phyloP scores from a whole-genome alignment of 2,888 invertebrate genomes.

The Pyrgus malvae region DNA sequence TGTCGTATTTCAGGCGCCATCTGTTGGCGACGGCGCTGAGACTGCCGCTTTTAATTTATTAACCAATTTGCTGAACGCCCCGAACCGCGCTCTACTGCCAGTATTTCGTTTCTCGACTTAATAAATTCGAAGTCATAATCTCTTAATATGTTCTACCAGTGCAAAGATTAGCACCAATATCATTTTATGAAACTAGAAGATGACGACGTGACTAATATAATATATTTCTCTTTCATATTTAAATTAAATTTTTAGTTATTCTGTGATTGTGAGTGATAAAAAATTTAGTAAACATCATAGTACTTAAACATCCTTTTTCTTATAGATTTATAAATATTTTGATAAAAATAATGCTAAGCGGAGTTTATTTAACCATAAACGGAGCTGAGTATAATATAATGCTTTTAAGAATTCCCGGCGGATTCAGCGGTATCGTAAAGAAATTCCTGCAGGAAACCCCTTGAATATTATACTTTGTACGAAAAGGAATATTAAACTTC shows the following conservation, averaged over 20 bases:
- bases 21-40: constrained; percentile 76
- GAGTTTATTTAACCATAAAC: constrained; percentile 4
- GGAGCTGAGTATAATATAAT: constrained; percentile 5
- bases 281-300: too few relatives aligned
- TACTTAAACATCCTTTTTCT: too few relatives aligned
- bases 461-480: constrained; percentile 15
- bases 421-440: constrained; percentile 17
- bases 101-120: constrained; percentile 77
- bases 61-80: constrained; percentile 76
- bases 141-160: constrained; percentile 52
- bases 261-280: too few relatives aligned
- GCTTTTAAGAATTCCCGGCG: constrained; percentile 15
- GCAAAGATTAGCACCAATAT: neutral
- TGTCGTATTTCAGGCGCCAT: constrained; percentile 79
- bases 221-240: too few relatives aligned
- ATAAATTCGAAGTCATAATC: constrained; percentile 73
- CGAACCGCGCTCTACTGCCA: constrained; percentile 63
- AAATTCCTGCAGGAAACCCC: constrained; percentile 18
- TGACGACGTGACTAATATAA: too few relatives aligned
- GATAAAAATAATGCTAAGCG: constrained; percentile 3
- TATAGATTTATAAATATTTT: too few relatives aligned
- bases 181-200: too few relatives aligned
- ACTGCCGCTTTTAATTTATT: constrained; percentile 80
- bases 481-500: constrained; percentile 21
- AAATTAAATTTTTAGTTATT: too few relatives aligned